Conservation (phyloP, 2,888 invertebrate genomes). For the Drosophila melanosoma region DNA sequence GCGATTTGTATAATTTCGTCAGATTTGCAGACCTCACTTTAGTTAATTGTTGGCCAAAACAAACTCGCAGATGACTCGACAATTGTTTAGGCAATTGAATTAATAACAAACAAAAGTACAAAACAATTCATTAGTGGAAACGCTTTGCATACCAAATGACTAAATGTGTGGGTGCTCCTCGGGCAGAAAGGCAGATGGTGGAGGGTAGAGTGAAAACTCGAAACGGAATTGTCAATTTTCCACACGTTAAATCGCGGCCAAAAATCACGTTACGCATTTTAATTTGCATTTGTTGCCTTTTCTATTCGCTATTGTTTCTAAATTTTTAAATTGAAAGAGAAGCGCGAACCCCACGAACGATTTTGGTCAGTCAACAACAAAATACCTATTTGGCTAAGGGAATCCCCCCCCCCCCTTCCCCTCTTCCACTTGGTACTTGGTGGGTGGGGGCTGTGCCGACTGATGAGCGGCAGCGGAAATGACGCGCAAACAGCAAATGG, state of each 20-base stretch:
- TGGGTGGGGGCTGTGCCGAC: neutral
- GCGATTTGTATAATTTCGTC: neutral
- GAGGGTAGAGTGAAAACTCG: slow-evolving; percentile 19
- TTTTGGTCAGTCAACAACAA: slow-evolving; percentile 9
- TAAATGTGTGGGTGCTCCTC: neutral
- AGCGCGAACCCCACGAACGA: neutral
- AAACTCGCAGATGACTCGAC: slow-evolving; percentile 9
- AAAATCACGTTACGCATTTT: slow-evolving; percentile 62
- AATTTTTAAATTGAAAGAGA: neutral
- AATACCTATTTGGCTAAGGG: neutral
- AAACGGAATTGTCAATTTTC: slow-evolving; percentile 71
- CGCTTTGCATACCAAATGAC: slow-evolving; percentile 51
- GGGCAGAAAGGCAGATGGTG: neutral
- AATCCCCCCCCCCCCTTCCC: neutral
- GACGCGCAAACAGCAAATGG: slow-evolving; percentile 69
- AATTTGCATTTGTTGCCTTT: slow-evolving; percentile 43
- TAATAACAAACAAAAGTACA: slow-evolving; percentile 32
- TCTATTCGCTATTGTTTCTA: slow-evolving; percentile 4
- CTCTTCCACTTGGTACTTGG: no score
- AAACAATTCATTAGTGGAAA: slow-evolving; percentile 58
- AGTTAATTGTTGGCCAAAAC: slow-evolving; percentile 3
- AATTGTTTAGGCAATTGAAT: slow-evolving; percentile 40
- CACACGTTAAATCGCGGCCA: slow-evolving; percentile 61
- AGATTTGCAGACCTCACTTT: neutral
- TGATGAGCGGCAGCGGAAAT: slow-evolving; percentile 54